Evolutionary conservation across 1,140 invertebrate genomes (phyloP).

Genomic region (Sycophaga agraensis): DNA sequence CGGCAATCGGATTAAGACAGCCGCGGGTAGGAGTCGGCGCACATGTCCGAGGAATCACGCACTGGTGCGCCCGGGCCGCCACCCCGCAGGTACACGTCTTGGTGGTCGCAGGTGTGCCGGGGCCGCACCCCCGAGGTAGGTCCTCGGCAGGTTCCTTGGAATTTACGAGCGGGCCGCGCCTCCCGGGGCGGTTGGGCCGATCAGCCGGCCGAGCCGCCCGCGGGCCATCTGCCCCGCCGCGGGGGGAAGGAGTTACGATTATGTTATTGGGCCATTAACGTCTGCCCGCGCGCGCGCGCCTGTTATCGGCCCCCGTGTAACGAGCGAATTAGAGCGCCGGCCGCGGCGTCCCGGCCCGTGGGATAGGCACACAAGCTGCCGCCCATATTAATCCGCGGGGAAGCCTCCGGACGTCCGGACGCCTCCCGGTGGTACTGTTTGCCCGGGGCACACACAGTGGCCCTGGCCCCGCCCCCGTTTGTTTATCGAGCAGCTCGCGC

Average conservation of each 20-base stretch:
- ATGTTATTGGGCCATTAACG: slow-evolving; percentile 23
- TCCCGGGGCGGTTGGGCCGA: background rate
- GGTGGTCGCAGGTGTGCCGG: slow-evolving; percentile 47
- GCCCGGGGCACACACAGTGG: no score
- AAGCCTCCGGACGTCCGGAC: no score
- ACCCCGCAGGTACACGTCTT: slow-evolving; percentile 50
- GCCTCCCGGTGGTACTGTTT: no score
- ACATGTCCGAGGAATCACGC: slow-evolving; percentile 50
- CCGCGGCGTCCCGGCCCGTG: slow-evolving; percentile 29
- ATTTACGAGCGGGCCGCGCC: slow-evolving; percentile 6
- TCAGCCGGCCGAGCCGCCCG: background rate
- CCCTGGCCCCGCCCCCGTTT: no score
- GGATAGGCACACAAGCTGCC: slow-evolving; percentile 44
- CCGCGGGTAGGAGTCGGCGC: no score
- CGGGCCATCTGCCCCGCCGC: background rate
- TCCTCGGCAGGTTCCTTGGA: slow-evolving; percentile 22
- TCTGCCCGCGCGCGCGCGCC: background rate
- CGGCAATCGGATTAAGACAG: no score
- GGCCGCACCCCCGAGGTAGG: slow-evolving; percentile 12
- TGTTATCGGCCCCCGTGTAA: slow-evolving; percentile 15
- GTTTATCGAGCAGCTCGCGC: no score
- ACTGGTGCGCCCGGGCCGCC: slow-evolving; percentile 33
- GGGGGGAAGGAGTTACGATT: slow-evolving; percentile 17
- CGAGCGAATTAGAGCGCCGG: background rate
- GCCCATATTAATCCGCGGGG: slow-evolving; percentile 20